Conservation (phyloP, 2,888 invertebrate genomes). For the Bombyx huttoni region DNA sequence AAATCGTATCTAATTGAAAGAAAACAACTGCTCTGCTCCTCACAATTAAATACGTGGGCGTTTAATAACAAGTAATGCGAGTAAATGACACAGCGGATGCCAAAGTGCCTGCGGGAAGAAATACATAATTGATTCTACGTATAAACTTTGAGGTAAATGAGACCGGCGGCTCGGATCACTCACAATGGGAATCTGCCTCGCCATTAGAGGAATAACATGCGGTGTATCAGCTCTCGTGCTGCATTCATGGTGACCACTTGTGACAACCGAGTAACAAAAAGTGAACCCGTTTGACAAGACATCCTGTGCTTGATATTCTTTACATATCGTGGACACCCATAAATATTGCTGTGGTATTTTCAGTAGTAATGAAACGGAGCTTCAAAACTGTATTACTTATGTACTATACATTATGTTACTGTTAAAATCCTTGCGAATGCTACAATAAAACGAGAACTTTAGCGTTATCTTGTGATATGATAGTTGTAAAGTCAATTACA, state of each 20-base stretch:
- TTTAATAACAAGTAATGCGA: not conserved
- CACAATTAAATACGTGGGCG: not conserved
- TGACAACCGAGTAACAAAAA: not conserved
- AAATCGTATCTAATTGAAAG: not conserved
- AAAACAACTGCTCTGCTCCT: not conserved
- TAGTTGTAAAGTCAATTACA: slow-evolving; percentile 7
- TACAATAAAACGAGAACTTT: not conserved
- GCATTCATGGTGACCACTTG: not conserved
- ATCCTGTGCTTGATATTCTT: not conserved
- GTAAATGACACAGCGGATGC: slow-evolving; percentile 28
- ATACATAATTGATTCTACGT: slow-evolving; percentile 48
- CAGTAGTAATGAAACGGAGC: not conserved
- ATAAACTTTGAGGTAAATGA: slow-evolving; percentile 9
- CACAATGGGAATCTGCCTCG: slow-evolving; percentile 7
- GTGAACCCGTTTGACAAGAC: not conserved
- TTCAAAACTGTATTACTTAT: not conserved
- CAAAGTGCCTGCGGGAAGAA: slow-evolving; percentile 34
- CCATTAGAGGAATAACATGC: slow-evolving; percentile 28
- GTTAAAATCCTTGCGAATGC: not conserved
- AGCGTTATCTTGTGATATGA: slow-evolving; percentile 6
- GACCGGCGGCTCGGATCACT: slow-evolving; percentile 7
- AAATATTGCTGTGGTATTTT: not conserved
- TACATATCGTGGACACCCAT: not conserved
- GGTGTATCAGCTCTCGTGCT: slow-evolving; percentile 9
- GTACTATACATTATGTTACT: no score